Conservation (phyloP, 2,797 vertebrate species). For the Myripristis jacobus region DNA sequence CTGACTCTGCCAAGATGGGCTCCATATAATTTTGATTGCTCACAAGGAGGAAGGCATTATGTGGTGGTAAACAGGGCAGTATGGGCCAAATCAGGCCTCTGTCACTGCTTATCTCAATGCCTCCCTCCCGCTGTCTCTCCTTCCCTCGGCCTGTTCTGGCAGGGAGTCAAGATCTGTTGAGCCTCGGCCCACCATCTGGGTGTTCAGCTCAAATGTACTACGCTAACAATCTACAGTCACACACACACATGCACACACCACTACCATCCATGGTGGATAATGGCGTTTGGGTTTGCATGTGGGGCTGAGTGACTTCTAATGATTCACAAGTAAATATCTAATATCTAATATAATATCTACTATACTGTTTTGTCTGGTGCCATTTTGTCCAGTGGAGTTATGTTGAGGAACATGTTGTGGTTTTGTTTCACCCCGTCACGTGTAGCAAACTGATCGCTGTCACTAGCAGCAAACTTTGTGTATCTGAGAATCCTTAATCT, state of each 20-base stretch:
- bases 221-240: neutral
- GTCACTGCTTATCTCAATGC: neutral
- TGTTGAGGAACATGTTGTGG: no score
- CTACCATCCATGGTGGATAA: neutral
- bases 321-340: no score
- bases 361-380: no score
- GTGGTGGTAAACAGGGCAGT: neutral
- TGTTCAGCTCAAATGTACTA: neutral
- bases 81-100: neutral
- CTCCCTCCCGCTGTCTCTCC: neutral
- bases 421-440: no score
- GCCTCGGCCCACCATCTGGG: neutral
- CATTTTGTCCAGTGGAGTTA: no score
- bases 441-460: no score
- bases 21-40: neutral
- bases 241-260: neutral
- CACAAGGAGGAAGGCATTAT: neutral
- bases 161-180: neutral
- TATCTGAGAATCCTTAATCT: no score
- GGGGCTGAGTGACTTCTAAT: no score
- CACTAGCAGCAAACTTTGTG: no score
- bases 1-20: no score
- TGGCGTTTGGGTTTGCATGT: neutral
- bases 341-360: no score
- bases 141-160: neutral